Evolutionary conservation across 2,113 vertebrate genomes (phyloP), one percentile per base, ranked within the genome.

Genomic region (Turnix velox): DNA sequence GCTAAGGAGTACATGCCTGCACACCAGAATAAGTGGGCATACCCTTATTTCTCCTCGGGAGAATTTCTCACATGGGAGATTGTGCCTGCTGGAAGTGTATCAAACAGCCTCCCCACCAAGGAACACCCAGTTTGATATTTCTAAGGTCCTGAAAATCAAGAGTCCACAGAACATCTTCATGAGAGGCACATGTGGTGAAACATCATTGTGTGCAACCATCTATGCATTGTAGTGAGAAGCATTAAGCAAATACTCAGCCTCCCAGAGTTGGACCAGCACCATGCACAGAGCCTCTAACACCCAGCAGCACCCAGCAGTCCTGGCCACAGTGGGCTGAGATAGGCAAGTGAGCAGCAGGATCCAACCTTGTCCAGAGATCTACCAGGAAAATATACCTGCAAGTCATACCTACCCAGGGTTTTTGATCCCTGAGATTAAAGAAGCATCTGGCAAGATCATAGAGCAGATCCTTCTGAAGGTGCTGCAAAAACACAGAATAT

Each of bases 131-230:
- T 18, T 25, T 52, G 6, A 42, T 57, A 2, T 52, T 75, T 74
- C 37, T 45, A 52, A 10, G 8, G 9, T 4, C 46, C 15, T 72
- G 45, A 65, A 93, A 92, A 67, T 1, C 1, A 8, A 67, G 31
- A 72, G 10, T 37, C 19, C 28, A 45, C 31, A 78, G 22, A 61
- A 57, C 1, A 1, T 11, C 43, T 59, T 20, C 43, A 63, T 51
- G 63, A 77, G 43, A 84, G 24, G 15, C 0, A 0, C 17, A 2
- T 10, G 28, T 9, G 17, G 23, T 2, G 22, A 14, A 51, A 12
- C 48, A 55, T 5, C 9, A 43, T 49, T 27, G 5, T 5, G 18
- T 24, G 42, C 30, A 65, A 39, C 31, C 59, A 66, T n/a, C 27
- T 35, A 9, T 14, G 15, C 30, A n/a, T 4, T 7, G 10, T 8